Conservation (phyloP, 2,888 invertebrate genomes). For the Dromius quadrimaculatus region DNA sequence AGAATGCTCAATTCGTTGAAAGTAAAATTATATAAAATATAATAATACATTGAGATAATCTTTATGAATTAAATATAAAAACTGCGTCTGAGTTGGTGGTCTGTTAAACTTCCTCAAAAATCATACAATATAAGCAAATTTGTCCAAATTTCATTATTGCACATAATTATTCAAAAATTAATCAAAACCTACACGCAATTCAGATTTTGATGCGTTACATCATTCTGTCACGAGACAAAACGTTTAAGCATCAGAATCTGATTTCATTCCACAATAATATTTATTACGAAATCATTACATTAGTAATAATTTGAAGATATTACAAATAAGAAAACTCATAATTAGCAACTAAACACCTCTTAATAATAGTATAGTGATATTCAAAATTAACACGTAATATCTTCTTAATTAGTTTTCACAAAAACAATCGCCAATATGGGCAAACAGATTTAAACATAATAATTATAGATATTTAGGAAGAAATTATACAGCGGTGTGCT, state of each 20-base stretch:
- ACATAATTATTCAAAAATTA: too few relatives aligned
- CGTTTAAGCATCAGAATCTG: constrained; percentile 27
- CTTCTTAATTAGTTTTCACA: constrained; percentile 13
- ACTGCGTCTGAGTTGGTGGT: too few relatives aligned
- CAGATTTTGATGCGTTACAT: constrained; percentile 8
- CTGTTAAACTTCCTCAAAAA: too few relatives aligned
- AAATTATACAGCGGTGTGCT: background rate
- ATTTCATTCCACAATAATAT: constrained; percentile 18
- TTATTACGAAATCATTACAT: constrained; percentile 15
- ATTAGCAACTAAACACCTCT: constrained; percentile 20
- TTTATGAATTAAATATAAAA: too few relatives aligned
- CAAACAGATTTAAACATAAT: constrained; percentile 3
- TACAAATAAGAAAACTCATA: constrained; percentile 29
- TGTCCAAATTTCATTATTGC: too few relatives aligned
- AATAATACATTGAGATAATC: too few relatives aligned
- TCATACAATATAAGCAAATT: too few relatives aligned
- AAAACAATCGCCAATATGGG: constrained; percentile 23
- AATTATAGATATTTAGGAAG: constrained; percentile 15
- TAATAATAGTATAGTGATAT: constrained; percentile 32
- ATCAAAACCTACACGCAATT: constrained; percentile 11
- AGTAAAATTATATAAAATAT: too few relatives aligned
- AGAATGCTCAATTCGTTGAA: too few relatives aligned
- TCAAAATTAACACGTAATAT: constrained; percentile 23
- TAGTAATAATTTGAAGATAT: constrained; percentile 25
- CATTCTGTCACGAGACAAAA: constrained; percentile 23